phyloP scores from a whole-genome alignment of 2,113 vertebrate species.

The Globicephala melas region DNA sequence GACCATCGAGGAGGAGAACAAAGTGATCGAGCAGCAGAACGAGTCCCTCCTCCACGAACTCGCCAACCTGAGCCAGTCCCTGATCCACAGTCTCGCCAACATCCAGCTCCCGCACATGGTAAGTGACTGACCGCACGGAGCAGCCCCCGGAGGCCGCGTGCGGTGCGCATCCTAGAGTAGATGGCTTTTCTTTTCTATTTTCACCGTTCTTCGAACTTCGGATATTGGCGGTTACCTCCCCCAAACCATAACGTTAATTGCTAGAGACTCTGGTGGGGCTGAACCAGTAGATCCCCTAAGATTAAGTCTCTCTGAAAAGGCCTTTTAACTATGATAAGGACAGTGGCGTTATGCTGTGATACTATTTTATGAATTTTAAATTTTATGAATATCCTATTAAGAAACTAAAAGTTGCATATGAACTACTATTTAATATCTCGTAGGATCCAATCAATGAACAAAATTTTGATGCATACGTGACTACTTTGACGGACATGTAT shows the following conservation, averaged over 20 bases:
- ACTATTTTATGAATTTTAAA: slow-evolving; percentile 71
- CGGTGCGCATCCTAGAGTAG: slow-evolving; percentile 74
- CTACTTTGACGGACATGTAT: slow-evolving; percentile 99
- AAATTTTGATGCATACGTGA: slow-evolving; percentile 99
- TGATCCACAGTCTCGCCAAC: slow-evolving; percentile 99
- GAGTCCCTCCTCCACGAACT: slow-evolving; percentile 98
- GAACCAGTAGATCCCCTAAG: slow-evolving; percentile 77
- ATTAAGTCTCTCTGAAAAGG: slow-evolving; percentile 78
- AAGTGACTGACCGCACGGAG: slow-evolving; percentile 87
- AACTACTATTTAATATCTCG: slow-evolving; percentile 88
- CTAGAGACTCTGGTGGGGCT: slow-evolving; percentile 79
- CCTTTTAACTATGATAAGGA: slow-evolving; percentile 63
- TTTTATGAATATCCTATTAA: slow-evolving; percentile 82
- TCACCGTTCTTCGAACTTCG: slow-evolving; percentile 78
- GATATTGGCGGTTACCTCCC: slow-evolving; percentile 80
- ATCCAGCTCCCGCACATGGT: slow-evolving; percentile 99
- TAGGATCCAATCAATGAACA: slow-evolving; percentile 99
- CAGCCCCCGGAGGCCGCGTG: slow-evolving; percentile 78
- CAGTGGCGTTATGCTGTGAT: slow-evolving; percentile 75
- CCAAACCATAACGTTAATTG: slow-evolving; percentile 76
- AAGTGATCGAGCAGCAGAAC: slow-evolving; percentile 99
- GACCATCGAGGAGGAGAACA: slow-evolving; percentile 99
- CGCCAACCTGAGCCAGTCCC: slow-evolving; percentile 98
- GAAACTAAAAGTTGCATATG: slow-evolving; percentile 86
- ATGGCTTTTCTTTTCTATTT: slow-evolving; percentile 67